Evolutionary conservation across 2,888 invertebrate genomes (phyloP), one percentile per base, ranked within the genome.

Genomic region (Mycogona germanica): DNA sequence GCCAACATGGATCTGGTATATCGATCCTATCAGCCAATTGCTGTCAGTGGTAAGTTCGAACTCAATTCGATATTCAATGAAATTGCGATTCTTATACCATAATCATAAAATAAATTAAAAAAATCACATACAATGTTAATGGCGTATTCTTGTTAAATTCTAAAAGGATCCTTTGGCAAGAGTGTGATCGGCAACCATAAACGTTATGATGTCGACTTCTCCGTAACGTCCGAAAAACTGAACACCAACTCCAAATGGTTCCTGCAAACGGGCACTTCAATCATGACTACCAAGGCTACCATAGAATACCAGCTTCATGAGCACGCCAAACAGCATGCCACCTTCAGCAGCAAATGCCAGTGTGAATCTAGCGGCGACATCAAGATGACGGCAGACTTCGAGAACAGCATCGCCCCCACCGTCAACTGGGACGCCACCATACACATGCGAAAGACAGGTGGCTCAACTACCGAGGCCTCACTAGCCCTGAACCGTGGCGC

Each of bases 1-100:
- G 61, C 64, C 4, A 66, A 67, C 23, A 37, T 68, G 32, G 59
- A 60, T 25, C 35, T 67, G 23, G 64, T 63, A 51, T 64, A 67
- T 37, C 55, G 67, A 2, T 66, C 68, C 0, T 58, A 60, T 29
- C 62, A 60, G 9, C 67, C 66, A 3, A 62, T 68, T 28, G 55
- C 59, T 25, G 49, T 68, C 5, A 61, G 63, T 58, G 68, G 68
- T 67, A 61, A 57, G 51, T 21, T 25, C 23, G 1, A 23, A 46
- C n/a, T 12, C 45, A 14, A 12, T 46, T 44, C 7, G 3, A 47
- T 47, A 14, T 30, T 30, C n/a, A 12, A 12, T 14, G n/a, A 35
- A 35, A 35, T 35, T 35, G n/a, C n/a, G 12, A 35, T 35, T 35
- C n/a, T 35, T n/a, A n/a, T n/a, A n/a, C n/a, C n/a, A n/a, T n/a